phyloP scores from a whole-genome alignment of 37 sponge, comb jelly and placozoan species.

The Halisarca cf. caerulea region DNA sequence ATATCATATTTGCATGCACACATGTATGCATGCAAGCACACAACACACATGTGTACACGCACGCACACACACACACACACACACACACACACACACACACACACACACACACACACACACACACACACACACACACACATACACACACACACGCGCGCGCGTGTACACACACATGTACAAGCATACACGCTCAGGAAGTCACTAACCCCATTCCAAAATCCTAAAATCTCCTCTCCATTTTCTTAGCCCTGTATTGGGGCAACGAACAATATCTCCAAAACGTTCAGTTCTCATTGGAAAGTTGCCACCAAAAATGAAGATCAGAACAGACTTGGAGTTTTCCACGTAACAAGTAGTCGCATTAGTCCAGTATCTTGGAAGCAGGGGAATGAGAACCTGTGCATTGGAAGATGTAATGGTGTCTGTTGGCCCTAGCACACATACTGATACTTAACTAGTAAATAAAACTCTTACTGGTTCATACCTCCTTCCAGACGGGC shows the following conservation, averaged over 20 bases:
- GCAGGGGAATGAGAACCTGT: neutral
- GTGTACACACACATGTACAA: neutral
- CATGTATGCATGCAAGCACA: neutral
- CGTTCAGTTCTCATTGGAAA: neutral
- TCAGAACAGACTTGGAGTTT: neutral
- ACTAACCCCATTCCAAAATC: conserved; percentile 8
- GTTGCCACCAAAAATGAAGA: conserved; percentile 17
- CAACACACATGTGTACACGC: neutral
- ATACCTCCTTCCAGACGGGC: too few relatives aligned
- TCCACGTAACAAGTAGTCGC: neutral
- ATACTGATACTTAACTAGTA: too few relatives aligned
- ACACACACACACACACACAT: conserved; percentile 18
- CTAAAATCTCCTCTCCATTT: conserved; percentile 29
- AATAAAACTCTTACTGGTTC: too few relatives aligned
- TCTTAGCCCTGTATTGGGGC: neutral
- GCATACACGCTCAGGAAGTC: neutral
- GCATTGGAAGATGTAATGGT: neutral
- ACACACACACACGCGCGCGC: conserved; percentile 2
- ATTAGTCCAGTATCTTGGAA: conserved; percentile 1
- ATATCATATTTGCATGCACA: neutral
- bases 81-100: conserved; percentile 17
- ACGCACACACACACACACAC: conserved; percentile 6
- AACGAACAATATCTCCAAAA: conserved; percentile 5
- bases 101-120: conserved; percentile 4
- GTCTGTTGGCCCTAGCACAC: too few relatives aligned